These are phyloP conservation scores for Napeogenes inachia DNA, from an alignment of 2,888 invertebrate species.

Conservation along the genomic window DNA sequence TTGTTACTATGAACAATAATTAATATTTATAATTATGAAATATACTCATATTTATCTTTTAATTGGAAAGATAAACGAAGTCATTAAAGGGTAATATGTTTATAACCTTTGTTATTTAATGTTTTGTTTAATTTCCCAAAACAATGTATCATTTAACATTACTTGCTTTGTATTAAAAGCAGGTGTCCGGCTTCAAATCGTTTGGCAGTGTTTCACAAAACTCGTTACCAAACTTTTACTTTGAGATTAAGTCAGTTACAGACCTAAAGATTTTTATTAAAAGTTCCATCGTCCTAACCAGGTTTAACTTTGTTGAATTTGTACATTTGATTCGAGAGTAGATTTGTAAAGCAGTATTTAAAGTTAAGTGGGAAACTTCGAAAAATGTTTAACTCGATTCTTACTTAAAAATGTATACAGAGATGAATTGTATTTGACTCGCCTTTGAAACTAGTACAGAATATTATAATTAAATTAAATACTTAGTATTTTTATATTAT, in stretches of 20 bases:
- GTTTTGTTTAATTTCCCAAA: constrained; percentile 9
- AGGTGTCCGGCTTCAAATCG: constrained; percentile 23
- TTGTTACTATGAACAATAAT: too few species aligned
- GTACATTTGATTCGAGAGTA: constrained; percentile 18
- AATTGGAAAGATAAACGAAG: too few species aligned
- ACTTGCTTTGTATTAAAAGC: constrained; percentile 21
- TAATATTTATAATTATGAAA: too few species aligned
- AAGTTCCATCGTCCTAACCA: constrained; percentile 21
- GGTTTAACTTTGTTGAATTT: constrained; percentile 20
- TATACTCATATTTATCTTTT: too few species aligned
- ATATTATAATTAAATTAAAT: too few species aligned
- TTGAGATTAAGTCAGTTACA: constrained; percentile 28
- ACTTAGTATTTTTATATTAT: too few species aligned
- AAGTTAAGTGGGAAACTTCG: constrained; percentile 7
- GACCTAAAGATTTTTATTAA: constrained; percentile 28
- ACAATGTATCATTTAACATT: constrained; percentile 9
- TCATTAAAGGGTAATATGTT: background rate
- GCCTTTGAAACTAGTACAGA: too few species aligned
- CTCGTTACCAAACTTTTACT: constrained; percentile 26
- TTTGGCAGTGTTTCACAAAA: constrained; percentile 23
- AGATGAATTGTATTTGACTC: too few species aligned
- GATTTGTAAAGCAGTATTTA: constrained; percentile 12
- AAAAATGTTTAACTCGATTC: background rate
- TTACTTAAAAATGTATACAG: background rate
- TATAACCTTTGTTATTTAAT: constrained; percentile 7